Base-by-base conservation (phyloP, 2,888 invertebrate species). In the Piscicola geometra region DNA sequence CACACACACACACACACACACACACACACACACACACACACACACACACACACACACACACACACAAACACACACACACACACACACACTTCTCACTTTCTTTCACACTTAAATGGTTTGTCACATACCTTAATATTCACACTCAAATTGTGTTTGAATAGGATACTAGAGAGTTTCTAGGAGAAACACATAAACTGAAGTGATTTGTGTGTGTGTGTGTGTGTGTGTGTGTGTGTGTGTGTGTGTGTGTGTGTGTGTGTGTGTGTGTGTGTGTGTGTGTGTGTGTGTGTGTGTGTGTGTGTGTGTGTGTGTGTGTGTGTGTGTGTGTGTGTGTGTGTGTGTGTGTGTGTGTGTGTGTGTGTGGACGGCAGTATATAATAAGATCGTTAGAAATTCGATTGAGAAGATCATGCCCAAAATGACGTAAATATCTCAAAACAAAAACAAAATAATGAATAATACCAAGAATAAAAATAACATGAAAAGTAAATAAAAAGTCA, bases 311-410 rank as follows among this genome's bases (percentile, higher is more conserved):
- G 50, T 47, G 21, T 47, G 50, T 47, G 50, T 47, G 50, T 47
- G 50, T 15, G 50, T 47, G 50, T 47, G 50, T 47, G 50, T 47
- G 50, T 47, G 50, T 47, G 50, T 47, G 50, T 47, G 50, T 47
- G 50, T 47, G 9, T 47, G 50, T 47, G 50, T 47, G 12, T 21
- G 21, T 21, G 21, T 9, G 21, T 47, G 9, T 47, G 50, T 21
- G 21, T 15, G 50, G 9, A 21, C 21, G 21, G 50, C 21, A 15
- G 21, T 15, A 47, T 47, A 47, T 21, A 15, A 21, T 15, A 47
- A 47, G 50, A 47, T 47, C 21, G 12, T 47, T 47, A 15, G 50
- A 47, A 21, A 9, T 15, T 47, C 21, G 50, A 47, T 15, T 21
- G 21, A 47, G 21, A 47, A 15, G 50, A 21, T 47, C 50, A 15